Conservation (phyloP, 2,113 vertebrate genomes). For the Campylorhamphus procurvoides region DNA sequence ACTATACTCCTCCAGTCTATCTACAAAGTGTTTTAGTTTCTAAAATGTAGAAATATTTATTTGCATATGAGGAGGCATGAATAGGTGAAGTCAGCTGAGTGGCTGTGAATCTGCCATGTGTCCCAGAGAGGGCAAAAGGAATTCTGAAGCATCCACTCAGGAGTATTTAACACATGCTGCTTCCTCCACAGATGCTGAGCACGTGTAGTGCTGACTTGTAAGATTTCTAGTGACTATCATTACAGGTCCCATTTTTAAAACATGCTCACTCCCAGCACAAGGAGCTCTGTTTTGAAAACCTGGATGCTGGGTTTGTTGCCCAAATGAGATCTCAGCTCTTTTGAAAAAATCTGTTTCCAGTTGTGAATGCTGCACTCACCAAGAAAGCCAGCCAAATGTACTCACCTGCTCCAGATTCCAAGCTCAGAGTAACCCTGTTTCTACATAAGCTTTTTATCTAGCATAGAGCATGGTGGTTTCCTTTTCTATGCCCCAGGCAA, state of each 20-base stretch:
- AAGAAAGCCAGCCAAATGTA: not conserved
- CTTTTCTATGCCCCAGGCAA: not conserved
- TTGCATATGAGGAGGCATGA: not conserved
- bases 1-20: not conserved
- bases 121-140: not conserved
- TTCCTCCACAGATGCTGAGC: not conserved
- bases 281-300: not conserved
- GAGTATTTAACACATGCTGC: not conserved
- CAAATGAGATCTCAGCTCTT: not conserved
- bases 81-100: not conserved
- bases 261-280: fast-evolving
- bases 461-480: not conserved
- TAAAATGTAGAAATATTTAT: not conserved
- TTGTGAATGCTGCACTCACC: not conserved
- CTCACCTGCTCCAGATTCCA: not conserved
- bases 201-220: not conserved
- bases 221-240: not conserved
- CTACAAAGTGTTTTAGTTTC: not conserved
- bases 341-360: not conserved
- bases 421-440: not conserved
- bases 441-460: not conserved
- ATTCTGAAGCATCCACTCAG: not conserved
- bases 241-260: not conserved
- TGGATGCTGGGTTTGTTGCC: not conserved
- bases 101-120: not conserved